Percentiles rank a stretch among this genome's conserved stretches.
Conservation (phyloP, 2,888 invertebrate genomes). For the Choristoneura rosaceana region DNA sequence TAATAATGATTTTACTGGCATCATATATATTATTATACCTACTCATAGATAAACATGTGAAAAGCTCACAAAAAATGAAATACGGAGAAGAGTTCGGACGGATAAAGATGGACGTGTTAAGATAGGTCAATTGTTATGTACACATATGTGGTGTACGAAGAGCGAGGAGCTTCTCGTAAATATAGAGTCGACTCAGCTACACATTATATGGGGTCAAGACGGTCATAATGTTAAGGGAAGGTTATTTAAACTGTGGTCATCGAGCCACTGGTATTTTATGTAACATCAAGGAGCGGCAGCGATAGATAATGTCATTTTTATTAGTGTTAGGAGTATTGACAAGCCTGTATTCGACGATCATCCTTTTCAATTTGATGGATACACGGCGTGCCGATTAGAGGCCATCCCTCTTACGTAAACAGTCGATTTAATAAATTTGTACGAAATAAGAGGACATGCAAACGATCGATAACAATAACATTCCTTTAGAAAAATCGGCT, state of each 20-base stretch:
- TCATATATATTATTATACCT: no score
- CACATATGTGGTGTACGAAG: not conserved
- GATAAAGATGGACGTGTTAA: not conserved
- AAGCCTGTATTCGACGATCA: not conserved
- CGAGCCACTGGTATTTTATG: not conserved
- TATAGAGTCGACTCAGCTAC: not conserved
- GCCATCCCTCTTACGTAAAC: slow-evolving; percentile 60
- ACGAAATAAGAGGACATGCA: slow-evolving; percentile 48
- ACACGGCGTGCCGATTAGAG: slow-evolving; percentile 15
- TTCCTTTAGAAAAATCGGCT: slow-evolving; percentile 63
- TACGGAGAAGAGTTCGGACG: not conserved
- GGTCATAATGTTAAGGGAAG: not conserved
- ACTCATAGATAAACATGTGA: no score
- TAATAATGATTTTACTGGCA: no score
- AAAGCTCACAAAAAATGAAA: not conserved
- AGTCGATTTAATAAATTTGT: slow-evolving; percentile 70
- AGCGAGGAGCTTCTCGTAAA: not conserved
- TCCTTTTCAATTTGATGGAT: not conserved
- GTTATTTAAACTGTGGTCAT: slow-evolving; percentile 5
- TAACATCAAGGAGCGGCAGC: not conserved
- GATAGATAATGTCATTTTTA: not conserved
- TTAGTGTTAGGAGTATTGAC: not conserved
- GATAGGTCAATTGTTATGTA: slow-evolving; percentile 10
- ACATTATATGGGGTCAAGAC: slow-evolving; percentile 5
- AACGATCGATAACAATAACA: slow-evolving; percentile 71